Percentiles rank a stretch among this genome's conserved stretches.
These are phyloP conservation scores for Alligator mississippiensis DNA, from an alignment of 2,113 vertebrate species.

Conservation along the genomic window DNA sequence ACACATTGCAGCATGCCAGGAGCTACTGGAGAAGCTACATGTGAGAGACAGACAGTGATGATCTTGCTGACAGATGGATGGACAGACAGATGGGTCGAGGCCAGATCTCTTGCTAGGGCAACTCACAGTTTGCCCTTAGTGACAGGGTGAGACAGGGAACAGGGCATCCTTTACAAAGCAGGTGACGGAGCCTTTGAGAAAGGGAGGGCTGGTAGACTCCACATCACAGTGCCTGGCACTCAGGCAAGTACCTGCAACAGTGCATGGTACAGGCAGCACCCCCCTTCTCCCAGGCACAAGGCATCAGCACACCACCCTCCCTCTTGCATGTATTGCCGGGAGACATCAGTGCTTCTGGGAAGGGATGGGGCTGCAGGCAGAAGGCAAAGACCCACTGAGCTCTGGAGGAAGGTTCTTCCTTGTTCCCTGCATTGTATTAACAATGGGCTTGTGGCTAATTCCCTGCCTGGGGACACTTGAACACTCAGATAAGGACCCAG, in stretches of 20 bases:
- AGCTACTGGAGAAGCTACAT: neutral
- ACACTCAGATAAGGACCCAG: neutral
- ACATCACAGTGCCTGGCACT: neutral
- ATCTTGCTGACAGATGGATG: too few species aligned
- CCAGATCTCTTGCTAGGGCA: too few species aligned
- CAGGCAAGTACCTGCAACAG: neutral
- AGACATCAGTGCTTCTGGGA: too few species aligned
- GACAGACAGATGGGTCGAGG: neutral
- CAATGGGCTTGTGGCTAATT: neutral
- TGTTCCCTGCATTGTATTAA: neutral
- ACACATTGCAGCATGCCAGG: neutral
- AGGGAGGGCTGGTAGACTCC: neutral
- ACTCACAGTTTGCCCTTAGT: neutral
- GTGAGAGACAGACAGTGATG: too few species aligned
- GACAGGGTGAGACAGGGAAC: neutral
- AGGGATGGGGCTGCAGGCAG: neutral
- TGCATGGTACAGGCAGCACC: too few species aligned
- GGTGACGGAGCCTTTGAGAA: too few species aligned
- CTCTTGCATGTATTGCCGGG: too few species aligned
- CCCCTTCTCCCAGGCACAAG: too few species aligned
- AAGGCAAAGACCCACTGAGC: neutral
- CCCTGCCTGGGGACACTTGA: neutral
- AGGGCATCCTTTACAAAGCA: neutral
- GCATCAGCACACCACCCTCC: neutral
- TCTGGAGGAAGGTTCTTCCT: neutral